These are phyloP conservation scores for Cardiocondyla obscurior DNA, from an alignment of 1,140 invertebrate genomes.

Conservation along the genomic window DNA sequence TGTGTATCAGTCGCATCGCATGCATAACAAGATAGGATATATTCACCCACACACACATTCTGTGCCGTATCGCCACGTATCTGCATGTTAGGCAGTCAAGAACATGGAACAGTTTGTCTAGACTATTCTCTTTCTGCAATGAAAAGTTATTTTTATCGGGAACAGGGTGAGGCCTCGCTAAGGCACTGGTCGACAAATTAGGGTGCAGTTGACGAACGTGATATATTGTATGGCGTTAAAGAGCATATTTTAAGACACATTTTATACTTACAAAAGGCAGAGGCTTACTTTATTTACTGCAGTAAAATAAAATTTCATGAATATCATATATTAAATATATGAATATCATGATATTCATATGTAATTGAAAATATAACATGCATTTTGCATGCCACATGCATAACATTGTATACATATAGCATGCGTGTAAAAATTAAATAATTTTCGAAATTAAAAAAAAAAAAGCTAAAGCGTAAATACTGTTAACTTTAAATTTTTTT, in stretches of 20 bases:
- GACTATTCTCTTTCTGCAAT: neutral
- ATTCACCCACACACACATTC: neutral
- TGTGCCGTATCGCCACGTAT: constrained; percentile 7
- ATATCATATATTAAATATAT: neutral
- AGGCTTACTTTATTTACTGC: no score
- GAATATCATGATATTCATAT: no score
- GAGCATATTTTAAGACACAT: constrained; percentile 8
- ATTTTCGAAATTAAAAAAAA: neutral
- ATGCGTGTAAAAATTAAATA: neutral
- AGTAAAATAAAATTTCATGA: no score
- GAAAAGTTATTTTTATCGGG: constrained; percentile 23
- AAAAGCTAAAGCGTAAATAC: neutral
- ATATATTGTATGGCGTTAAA: neutral
- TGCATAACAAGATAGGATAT: constrained; percentile 23
- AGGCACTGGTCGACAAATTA: constrained; percentile 9
- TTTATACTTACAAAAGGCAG: neutral
- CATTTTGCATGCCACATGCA: no score
- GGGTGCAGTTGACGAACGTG: neutral
- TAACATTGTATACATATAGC: no score
- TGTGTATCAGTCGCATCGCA: neutral
- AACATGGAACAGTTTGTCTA: neutral
- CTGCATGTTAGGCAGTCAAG: neutral
- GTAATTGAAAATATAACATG: no score
- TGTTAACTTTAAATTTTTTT: no score
- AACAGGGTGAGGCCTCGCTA: neutral